Conservation (phyloP, 92 coral and sea anemone genomes). For the Palythoa caribaeorum region DNA sequence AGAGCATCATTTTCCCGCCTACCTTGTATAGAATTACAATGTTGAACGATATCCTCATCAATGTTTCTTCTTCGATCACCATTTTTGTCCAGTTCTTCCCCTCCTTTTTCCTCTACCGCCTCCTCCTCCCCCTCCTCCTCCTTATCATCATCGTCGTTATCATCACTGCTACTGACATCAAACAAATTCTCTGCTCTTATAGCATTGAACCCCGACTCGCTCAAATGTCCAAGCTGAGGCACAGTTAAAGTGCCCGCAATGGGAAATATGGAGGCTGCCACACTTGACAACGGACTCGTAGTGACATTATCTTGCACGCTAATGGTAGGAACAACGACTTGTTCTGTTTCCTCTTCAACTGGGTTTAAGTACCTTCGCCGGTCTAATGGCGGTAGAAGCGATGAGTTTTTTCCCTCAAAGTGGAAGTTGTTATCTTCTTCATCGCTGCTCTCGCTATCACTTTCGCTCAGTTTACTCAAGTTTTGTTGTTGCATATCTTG, state of each 20-base stretch:
- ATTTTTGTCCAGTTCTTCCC: not conserved
- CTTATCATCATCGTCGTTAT: slow-evolving; percentile 57
- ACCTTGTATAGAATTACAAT: not conserved
- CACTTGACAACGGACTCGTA: slow-evolving; percentile 16
- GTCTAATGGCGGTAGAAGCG: not conserved
- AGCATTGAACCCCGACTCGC: slow-evolving; percentile 61
- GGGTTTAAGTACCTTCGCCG: not conserved
- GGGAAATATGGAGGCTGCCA: slow-evolving; percentile 20
- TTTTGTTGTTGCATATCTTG: slow-evolving; percentile 68
- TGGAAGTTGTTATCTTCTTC: slow-evolving; percentile 24
- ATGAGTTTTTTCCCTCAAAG: not conserved
- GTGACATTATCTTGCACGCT: not conserved
- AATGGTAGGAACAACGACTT: not conserved
- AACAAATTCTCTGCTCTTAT: slow-evolving; percentile 77
- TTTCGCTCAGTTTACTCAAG: slow-evolving; percentile 49
- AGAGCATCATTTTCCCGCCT: not conserved
- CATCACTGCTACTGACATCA: slow-evolving; percentile 83
- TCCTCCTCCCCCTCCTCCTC: slow-evolving; percentile 57
- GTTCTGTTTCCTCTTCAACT: slow-evolving; percentile 24
- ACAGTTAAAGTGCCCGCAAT: slow-evolving; percentile 30
- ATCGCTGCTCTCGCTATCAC: slow-evolving; percentile 19
- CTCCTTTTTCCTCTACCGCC: slow-evolving; percentile 44
- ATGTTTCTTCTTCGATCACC: not conserved
- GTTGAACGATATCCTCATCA: not conserved
- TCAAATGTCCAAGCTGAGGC: slow-evolving; percentile 16